Evolutionary conservation across 2,888 invertebrate genomes (phyloP).

Genomic region (Mimas tiliae): DNA sequence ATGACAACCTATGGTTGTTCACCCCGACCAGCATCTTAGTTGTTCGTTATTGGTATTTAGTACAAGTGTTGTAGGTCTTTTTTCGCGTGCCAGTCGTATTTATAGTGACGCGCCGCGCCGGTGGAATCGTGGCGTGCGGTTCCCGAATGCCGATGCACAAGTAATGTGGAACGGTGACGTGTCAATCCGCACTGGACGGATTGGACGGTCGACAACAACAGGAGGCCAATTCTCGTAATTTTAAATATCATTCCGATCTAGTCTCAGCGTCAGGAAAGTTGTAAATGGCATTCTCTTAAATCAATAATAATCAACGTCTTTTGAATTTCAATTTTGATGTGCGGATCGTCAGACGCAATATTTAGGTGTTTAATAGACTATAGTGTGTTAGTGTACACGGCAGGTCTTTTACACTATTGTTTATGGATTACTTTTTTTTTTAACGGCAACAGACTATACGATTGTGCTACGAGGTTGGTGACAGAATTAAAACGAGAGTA

Average conservation of each 20-base stretch:
- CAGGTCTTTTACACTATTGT: constrained; percentile 4
- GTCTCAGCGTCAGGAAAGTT: no score
- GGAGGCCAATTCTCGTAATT: no score
- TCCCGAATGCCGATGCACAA: constrained; percentile 74
- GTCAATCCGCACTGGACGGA: constrained; percentile 60
- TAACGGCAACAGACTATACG: neutral
- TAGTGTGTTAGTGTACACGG: constrained; percentile 34
- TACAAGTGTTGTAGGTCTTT: constrained; percentile 54
- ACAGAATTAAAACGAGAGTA: neutral
- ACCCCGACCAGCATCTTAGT: constrained; percentile 23
- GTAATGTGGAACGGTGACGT: constrained; percentile 69
- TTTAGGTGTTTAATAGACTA: constrained; percentile 36
- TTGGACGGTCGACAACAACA: neutral
- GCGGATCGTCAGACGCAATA: constrained; percentile 46
- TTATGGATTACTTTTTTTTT: neutral
- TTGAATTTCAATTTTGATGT: no score
- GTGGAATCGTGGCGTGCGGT: constrained; percentile 60
- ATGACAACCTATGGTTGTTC: neutral
- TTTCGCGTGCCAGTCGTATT: constrained; percentile 60
- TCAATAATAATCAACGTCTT: no score
- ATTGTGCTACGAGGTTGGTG: neutral
- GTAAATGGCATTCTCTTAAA: no score
- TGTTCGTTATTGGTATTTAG: constrained; percentile 44
- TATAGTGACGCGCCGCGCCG: constrained; percentile 79
- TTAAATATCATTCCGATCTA: no score